Evolutionary conservation across 2,888 invertebrate genomes (phyloP), one percentile per base, ranked within the genome.

Genomic region (Synanthedon andrenaeformis): DNA sequence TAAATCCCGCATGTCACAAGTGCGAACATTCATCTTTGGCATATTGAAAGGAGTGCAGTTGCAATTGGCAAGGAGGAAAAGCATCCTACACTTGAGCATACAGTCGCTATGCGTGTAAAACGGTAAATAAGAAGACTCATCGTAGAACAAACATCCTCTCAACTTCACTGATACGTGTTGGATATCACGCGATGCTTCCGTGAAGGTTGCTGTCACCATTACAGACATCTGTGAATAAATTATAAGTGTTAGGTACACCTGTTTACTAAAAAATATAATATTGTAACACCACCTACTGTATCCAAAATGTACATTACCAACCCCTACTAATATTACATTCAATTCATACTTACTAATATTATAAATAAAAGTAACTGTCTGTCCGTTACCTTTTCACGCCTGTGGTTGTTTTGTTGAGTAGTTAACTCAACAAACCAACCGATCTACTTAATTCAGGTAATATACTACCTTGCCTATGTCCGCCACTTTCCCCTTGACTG

Each of bases 51-150:
- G 90, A 2, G 89, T 82, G 59, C 91, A 91, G 42, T 87, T 82
- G 59, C 91, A 91, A 4, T 82, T 78, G 0, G 78, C 73, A 1
- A 83, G 59, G 11, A 90, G 76, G 60, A 89, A 90, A 45, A 73
- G 66, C 72, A 89, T 82, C 51, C 90, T 82, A 59, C 91, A 91
- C 61, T 89, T 87, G 54, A 90, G 73, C 63, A 90, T 77, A 64
- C 90, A 91, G 62, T 90, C 89, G 61, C 90, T 90, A 65, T 88
- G 84, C 0, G 89, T 90, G 65, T 90, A 90, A 60, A 83, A 85
- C 1, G 69, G 70, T 6, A 85, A 66, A 51, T 80, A 79, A 0
- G 74, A 57, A 0, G 82, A 81, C 63, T 92, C 92, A 54, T 89
- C 82, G 52, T 83, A 71, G 61, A 92, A 91, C 53, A 89, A 79